Evolutionary conservation across 2,888 invertebrate species (phyloP), one percentile per base, ranked within the genome.

Genomic region (Apomyelois bistriatella): DNA sequence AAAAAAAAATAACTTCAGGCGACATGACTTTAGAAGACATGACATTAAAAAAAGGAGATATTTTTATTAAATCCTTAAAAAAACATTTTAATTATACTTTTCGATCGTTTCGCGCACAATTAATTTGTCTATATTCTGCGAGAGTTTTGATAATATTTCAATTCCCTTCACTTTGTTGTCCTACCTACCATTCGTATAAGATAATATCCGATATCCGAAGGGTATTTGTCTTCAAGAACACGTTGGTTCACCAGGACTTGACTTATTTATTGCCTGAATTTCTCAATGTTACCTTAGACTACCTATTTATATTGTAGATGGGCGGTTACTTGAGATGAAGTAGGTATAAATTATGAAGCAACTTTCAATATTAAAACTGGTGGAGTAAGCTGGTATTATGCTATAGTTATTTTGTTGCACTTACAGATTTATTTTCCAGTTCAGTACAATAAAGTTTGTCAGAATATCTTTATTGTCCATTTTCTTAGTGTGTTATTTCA

Each of bases 181-280:
- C n/a, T 12, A 48, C 48, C n/a, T 12, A 48, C 22, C 22, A 36
- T 48, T 48, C 48, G 22, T 22, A 37, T 37, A 37, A 48, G 37
- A 48, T 48, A 37, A 37, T 15, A 37, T 37, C 48, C 10, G 22
- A 37, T 15, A 37, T 37, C 48, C 17, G 22, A 35, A 36, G 47
- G 42, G 30, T 52, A 55, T 53, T 54, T 58, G 40, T 56, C 53
- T 40, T 51, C 50, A 42, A 37, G 41, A 50, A 53, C 56, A 48
- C 58, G 56, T 38, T 59, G 62, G 66, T 69, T 70, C 66, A 68
- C 68, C 73, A 70, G 64, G 60, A 64, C 69, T 70, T 72, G 74
- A 68, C 66, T 72, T 76, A 68, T 76, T 78, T 79, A 76, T 74
- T 62, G 63, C 62, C 59, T 60, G 64, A 69, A 68, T 66, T 68